A percentile compares a stretch with the other conserved stretches of the same genome.
Conservation (phyloP, 37 sponge, comb jelly and placozoan species). For the Petrosia ficiformis region DNA sequence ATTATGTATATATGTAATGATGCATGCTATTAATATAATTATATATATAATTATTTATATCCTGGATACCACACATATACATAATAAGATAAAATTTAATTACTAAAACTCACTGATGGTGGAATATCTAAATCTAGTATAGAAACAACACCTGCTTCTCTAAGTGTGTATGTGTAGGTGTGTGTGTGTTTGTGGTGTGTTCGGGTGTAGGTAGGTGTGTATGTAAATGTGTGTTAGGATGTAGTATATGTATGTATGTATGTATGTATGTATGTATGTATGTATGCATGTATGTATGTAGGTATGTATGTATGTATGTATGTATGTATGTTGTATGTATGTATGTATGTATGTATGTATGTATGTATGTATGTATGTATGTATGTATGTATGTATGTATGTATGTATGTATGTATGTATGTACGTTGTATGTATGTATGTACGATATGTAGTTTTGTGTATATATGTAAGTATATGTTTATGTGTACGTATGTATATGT, state of each 20-base stretch:
- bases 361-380: too few species aligned
- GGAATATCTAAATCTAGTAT: conserved; percentile 85
- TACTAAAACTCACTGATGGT: conserved; percentile 61
- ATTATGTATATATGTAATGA: background rate
- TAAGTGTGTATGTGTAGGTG: background rate
- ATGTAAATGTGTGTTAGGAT: background rate
- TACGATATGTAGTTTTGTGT: too few species aligned
- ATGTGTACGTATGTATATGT: too few species aligned
- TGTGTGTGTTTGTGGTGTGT: background rate
- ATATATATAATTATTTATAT: background rate
- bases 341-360: background rate
- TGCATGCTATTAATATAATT: background rate
- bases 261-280: background rate
- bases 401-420: too few species aligned
- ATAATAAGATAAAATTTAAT: background rate
- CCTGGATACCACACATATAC: background rate
- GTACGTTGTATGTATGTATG: too few species aligned
- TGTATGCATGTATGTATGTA: background rate
- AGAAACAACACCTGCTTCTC: conserved; percentile 51
- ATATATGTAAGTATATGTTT: too few species aligned
- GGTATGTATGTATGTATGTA: too few species aligned
- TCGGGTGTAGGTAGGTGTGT: background rate
- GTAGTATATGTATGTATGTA: background rate
- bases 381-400: too few species aligned
- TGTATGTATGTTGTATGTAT: background rate